Conservation (phyloP, 2,113 vertebrate genomes). For the Mobula hypostoma region DNA sequence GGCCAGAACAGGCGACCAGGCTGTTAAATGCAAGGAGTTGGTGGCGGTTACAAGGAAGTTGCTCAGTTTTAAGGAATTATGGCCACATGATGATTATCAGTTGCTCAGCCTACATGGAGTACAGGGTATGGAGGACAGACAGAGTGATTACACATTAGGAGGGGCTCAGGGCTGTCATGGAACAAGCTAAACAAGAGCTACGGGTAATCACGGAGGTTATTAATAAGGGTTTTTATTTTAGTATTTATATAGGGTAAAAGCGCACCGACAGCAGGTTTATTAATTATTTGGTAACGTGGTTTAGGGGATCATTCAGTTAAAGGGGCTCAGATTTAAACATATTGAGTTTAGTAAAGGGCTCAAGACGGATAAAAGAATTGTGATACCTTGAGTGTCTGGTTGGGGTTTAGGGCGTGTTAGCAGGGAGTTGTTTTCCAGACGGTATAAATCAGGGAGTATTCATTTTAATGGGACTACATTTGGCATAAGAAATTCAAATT, state of each 20-base stretch:
- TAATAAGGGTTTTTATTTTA: neutral
- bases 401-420: too few relatives aligned
- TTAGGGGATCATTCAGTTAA: neutral
- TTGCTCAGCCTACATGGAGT: too few relatives aligned
- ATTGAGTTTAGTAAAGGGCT: too few relatives aligned
- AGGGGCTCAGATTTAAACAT: too few relatives aligned
- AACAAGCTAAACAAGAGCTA: neutral
- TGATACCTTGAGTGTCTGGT: too few relatives aligned
- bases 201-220: neutral
- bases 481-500: too few relatives aligned
- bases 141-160: too few relatives aligned
- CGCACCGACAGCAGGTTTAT: neutral
- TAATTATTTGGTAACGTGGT: neutral
- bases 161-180: neutral
- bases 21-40: neutral
- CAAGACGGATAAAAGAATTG: too few relatives aligned
- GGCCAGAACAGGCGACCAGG: neutral
- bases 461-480: too few relatives aligned
- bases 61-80: neutral
- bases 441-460: too few relatives aligned
- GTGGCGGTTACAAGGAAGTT: neutral
- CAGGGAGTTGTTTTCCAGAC: too few relatives aligned
- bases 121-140: neutral
- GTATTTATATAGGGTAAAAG: too few relatives aligned
- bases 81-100: neutral